These are phyloP conservation scores for Haliclystus octoradiatus DNA, from an alignment of 30 jellyfish, hydroid and myxozoan species.

Conservation along the genomic window DNA sequence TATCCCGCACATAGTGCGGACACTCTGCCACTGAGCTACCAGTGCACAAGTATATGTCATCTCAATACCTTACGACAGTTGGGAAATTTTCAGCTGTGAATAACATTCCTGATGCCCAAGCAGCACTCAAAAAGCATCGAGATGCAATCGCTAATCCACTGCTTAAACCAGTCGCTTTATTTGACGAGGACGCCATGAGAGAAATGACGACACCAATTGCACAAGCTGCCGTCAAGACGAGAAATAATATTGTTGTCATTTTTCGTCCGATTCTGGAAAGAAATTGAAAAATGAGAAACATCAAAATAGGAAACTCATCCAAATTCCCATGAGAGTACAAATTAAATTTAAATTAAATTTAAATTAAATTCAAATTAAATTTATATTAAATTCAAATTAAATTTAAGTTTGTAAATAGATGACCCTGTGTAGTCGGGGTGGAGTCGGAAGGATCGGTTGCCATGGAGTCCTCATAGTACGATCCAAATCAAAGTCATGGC, in stretches of 20 bases:
- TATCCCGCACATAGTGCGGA: too few relatives aligned
- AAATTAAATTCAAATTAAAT: constrained; percentile 5
- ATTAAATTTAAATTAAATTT: too few relatives aligned
- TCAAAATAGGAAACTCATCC: background rate
- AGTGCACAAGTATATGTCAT: too few relatives aligned
- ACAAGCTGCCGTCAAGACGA: constrained; percentile 4
- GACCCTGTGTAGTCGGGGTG: too few relatives aligned
- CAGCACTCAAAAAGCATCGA: constrained; percentile 36
- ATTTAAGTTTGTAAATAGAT: too few relatives aligned
- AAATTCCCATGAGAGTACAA: background rate
- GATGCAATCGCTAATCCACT: constrained; percentile 40
- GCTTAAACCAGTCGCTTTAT: background rate
- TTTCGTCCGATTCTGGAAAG: constrained; percentile 31
- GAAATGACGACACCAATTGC: constrained; percentile 21
- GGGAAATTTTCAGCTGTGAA: constrained; percentile 48
- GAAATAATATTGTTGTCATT: constrained; percentile 7
- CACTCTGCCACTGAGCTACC: too few relatives aligned
- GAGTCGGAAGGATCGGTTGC: too few relatives aligned
- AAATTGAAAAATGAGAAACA: background rate
- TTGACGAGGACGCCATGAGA: background rate
- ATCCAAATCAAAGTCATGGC: too few relatives aligned
- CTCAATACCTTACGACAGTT: constrained; percentile 57
- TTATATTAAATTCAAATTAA: too few relatives aligned
- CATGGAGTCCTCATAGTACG: too few relatives aligned
- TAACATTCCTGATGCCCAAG: constrained; percentile 36